Percentiles rank a stretch among this genome's conserved stretches.
Conservation (phyloP, 2,888 invertebrate genomes). For the Salticus scenicus region DNA sequence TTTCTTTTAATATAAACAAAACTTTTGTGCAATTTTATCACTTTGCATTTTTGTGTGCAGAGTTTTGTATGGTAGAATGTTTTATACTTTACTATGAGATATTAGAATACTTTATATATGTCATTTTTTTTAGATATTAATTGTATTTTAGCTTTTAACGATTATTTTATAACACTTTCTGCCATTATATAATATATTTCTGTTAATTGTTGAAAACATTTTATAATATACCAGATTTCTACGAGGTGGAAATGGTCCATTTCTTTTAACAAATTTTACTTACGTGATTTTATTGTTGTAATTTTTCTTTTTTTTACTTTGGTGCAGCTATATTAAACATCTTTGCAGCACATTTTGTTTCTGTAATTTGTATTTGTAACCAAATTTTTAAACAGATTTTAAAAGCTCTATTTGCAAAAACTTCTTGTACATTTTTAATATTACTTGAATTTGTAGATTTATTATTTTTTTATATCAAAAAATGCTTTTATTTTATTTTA, state of each 20-base stretch:
- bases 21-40: slow-evolving; percentile 43
- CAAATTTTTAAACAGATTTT: too few species aligned
- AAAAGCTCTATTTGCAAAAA: too few species aligned
- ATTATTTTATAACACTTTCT: slow-evolving; percentile 42
- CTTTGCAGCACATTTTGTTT: too few species aligned
- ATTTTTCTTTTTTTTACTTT: neutral
- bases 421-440: too few species aligned
- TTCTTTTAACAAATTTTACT: neutral
- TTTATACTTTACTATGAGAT: slow-evolving; percentile 60
- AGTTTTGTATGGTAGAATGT: slow-evolving; percentile 56
- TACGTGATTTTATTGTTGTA: neutral
- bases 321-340: neutral
- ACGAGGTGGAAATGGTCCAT: neutral
- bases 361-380: too few species aligned
- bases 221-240: neutral
- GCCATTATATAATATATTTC: slow-evolving; percentile 33
- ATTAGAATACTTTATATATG: slow-evolving; percentile 61
- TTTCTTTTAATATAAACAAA: too few species aligned
- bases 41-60: slow-evolving; percentile 30
- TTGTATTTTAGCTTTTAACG: slow-evolving; percentile 48
- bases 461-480: too few species aligned
- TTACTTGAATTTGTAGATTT: too few species aligned
- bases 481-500: too few species aligned
- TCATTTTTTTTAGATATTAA: slow-evolving; percentile 50
- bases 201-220: slow-evolving; percentile 28